A percentile compares a stretch with the other conserved stretches of the same genome.
Conservation (phyloP, 2,113 vertebrate genomes). For the Panurus biarmicus region DNA sequence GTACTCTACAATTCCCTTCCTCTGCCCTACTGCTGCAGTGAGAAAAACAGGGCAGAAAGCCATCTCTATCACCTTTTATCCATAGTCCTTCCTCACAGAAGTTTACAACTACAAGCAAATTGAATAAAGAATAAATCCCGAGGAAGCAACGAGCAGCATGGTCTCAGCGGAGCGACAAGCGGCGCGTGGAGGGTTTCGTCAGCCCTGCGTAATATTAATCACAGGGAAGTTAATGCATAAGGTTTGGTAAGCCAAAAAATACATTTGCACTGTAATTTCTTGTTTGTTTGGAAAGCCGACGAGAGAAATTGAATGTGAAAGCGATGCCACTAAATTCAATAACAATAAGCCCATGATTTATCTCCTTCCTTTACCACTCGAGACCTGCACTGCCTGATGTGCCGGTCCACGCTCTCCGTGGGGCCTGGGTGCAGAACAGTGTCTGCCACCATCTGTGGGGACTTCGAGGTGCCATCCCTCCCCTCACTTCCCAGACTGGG, state of each 20-base stretch:
- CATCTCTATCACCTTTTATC: not conserved
- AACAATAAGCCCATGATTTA: slow-evolving; percentile 63
- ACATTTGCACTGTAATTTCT: slow-evolving; percentile 58
- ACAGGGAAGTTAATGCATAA: slow-evolving; percentile 46
- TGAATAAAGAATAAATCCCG: not conserved
- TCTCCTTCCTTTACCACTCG: slow-evolving; percentile 17
- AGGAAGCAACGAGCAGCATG: not conserved
- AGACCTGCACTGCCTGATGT: not conserved
- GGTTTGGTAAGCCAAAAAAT: slow-evolving; percentile 57
- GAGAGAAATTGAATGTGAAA: slow-evolving; percentile 53
- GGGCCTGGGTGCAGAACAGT: accelerated
- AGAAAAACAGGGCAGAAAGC: accelerated
- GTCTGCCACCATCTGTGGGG: not conserved
- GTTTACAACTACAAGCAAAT: not conserved
- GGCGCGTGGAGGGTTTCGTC: slow-evolving; percentile 40
- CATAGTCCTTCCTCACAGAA: not conserved
- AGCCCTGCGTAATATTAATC: slow-evolving; percentile 65
- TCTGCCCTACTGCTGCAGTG: not conserved
- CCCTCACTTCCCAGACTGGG: not conserved
- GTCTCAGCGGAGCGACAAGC: not conserved
- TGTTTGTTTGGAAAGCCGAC: slow-evolving; percentile 42
- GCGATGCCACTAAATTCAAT: slow-evolving; percentile 59
- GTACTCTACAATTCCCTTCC: not conserved
- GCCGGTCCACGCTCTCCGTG: accelerated
- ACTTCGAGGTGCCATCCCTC: not conserved